Evolutionary conservation across 2,888 invertebrate species (phyloP).

Genomic region (Leptopilina drosophilae): DNA sequence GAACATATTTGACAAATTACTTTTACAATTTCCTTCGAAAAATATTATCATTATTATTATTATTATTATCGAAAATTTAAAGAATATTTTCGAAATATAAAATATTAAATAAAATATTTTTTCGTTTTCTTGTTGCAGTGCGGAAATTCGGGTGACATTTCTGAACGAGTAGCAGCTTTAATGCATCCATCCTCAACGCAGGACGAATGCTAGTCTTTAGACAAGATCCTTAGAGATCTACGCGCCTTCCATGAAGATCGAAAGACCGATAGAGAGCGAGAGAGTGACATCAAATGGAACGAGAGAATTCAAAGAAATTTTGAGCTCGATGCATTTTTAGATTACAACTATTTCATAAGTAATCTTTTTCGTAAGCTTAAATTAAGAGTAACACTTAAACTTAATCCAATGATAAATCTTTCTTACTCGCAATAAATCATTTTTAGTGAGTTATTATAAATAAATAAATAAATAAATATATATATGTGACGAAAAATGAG

Average conservation of each 20-base stretch:
- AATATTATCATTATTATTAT: too few relatives aligned
- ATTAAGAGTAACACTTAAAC: slow-evolving; percentile 23
- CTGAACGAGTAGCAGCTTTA: slow-evolving; percentile 70
- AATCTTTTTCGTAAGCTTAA: slow-evolving; percentile 25
- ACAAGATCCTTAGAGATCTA: slow-evolving; percentile 27
- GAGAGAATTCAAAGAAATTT: slow-evolving; percentile 28
- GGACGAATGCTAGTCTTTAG: slow-evolving; percentile 70
- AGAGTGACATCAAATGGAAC: neutral
- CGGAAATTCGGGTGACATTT: slow-evolving; percentile 65
- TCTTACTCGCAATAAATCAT: neutral
- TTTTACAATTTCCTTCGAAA: too few relatives aligned
- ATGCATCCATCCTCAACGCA: slow-evolving; percentile 69
- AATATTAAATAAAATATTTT: neutral
- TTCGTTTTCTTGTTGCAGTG: slow-evolving; percentile 63
- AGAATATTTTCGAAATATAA: too few relatives aligned
- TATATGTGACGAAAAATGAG: neutral
- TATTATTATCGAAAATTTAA: too few relatives aligned
- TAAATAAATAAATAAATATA: too few relatives aligned
- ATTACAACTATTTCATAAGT: slow-evolving; percentile 29
- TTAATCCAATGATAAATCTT: neutral
- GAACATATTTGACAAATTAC: too few relatives aligned
- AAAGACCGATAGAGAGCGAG: neutral
- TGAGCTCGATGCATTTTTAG: slow-evolving; percentile 19
- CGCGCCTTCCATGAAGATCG: slow-evolving; percentile 26
- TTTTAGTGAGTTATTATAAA: too few relatives aligned